phyloP scores from a whole-genome alignment of 1,140 invertebrate genomes.

The Tetraneura akinire region DNA sequence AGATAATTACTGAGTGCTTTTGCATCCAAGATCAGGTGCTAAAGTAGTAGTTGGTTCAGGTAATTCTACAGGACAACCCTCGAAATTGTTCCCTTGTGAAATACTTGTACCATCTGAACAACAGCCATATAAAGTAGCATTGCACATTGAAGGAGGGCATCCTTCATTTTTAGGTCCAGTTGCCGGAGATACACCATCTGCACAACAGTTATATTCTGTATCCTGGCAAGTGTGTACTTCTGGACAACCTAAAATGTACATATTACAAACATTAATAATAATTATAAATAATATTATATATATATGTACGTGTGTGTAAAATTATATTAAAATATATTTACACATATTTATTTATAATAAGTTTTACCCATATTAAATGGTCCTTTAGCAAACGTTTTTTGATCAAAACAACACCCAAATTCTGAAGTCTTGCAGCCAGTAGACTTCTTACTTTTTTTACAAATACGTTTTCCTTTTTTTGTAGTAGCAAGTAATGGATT shows the following conservation, averaged over 20 bases:
- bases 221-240: slow-evolving; percentile 75
- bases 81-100: slow-evolving; percentile 78
- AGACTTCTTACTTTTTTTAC: slow-evolving; percentile 60
- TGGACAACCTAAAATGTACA: slow-evolving; percentile 61
- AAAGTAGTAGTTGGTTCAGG: slow-evolving; percentile 55
- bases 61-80: slow-evolving; percentile 70
- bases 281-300: background rate
- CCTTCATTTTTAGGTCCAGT: slow-evolving; percentile 71
- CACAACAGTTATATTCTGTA: slow-evolving; percentile 84
- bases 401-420: slow-evolving; percentile 90
- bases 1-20: slow-evolving; percentile 22
- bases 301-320: no score
- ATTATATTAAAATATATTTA: background rate
- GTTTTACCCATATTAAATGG: slow-evolving; percentile 75
- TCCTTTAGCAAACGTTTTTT: slow-evolving; percentile 76
- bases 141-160: slow-evolving; percentile 75
- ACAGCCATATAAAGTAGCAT: slow-evolving; percentile 80
- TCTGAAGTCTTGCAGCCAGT: slow-evolving; percentile 69
- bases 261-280: background rate
- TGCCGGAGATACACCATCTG: slow-evolving; percentile 83
- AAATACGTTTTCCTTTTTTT: slow-evolving; percentile 66
- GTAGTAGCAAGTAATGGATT: slow-evolving; percentile 47
- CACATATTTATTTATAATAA: background rate
- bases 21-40: slow-evolving; percentile 12
- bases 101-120: slow-evolving; percentile 79